These are phyloP conservation scores for Turritopsis dohrnii DNA, from an alignment of 30 jellyfish, hydroid and myxozoan species.

Conservation along the genomic window DNA sequence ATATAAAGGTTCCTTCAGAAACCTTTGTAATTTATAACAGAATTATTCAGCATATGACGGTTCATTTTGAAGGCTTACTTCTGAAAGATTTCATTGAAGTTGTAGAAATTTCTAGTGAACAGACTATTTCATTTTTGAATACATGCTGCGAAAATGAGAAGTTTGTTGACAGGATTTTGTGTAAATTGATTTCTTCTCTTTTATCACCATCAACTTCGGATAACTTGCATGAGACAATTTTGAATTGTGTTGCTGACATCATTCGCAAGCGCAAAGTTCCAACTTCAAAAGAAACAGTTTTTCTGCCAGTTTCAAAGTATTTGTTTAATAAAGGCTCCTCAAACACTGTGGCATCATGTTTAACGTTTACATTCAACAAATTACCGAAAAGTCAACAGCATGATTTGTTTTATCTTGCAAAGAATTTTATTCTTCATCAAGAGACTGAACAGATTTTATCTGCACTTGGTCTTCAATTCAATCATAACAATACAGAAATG, in stretches of 20 bases:
- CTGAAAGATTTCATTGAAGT: neutral
- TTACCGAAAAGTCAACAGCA: neutral
- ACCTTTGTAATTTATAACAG: neutral
- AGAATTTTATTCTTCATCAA: neutral
- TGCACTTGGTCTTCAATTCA: neutral
- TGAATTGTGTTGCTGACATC: conserved; percentile 2
- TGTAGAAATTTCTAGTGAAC: neutral
- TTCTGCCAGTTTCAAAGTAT: neutral
- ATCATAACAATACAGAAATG: neutral
- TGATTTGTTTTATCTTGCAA: neutral
- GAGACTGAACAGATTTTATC: neutral
- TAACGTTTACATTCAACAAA: neutral
- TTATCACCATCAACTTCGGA: neutral
- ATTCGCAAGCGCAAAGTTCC: neutral
- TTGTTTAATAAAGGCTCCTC: neutral
- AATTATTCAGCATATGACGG: neutral
- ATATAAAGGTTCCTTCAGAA: neutral
- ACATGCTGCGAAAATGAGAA: neutral
- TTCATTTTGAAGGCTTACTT: neutral
- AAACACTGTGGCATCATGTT: neutral
- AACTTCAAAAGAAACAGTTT: neutral
- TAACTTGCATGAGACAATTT: neutral
- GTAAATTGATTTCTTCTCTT: neutral
- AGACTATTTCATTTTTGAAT: neutral
- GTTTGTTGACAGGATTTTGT: neutral